Evolutionary conservation across 2,797 vertebrate species (phyloP).

Genomic region (Sebastes cheni): DNA sequence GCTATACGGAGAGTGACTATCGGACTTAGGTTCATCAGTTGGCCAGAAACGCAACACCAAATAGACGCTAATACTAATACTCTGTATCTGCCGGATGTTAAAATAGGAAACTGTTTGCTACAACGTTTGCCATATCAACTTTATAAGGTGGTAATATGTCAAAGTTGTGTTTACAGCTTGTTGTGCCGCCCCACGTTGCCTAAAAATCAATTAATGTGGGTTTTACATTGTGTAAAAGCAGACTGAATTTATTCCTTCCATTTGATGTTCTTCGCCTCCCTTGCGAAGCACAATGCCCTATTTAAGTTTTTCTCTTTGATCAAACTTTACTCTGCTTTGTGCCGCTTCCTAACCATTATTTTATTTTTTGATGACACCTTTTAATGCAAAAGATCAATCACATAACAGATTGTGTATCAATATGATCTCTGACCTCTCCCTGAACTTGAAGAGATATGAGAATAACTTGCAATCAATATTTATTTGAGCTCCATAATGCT

Average conservation of each 20-base stretch:
- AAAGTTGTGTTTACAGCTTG: background rate
- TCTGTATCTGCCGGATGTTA: background rate
- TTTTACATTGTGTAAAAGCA: background rate
- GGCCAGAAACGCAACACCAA: background rate
- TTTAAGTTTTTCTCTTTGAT: background rate
- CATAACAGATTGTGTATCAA: background rate
- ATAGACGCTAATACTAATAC: background rate
- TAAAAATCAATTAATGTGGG: background rate
- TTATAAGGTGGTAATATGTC: background rate
- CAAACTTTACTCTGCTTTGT: background rate
- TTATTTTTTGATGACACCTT: background rate
- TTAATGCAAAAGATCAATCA: background rate
- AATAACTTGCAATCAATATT: constrained; percentile 27
- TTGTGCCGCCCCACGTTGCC: background rate
- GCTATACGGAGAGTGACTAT: background rate
- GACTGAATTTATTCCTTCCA: background rate
- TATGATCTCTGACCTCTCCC: background rate
- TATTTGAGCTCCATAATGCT: background rate
- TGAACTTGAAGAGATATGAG: background rate
- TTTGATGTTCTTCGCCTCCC: background rate
- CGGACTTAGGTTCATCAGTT: background rate
- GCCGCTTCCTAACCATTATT: background rate
- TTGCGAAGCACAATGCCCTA: background rate
- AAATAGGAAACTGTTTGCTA: background rate
- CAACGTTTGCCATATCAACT: background rate